A percentile compares a stretch with the other conserved stretches of the same genome.
Conservation (phyloP, 2,113 vertebrate species). For the Amblyornis subalaris region DNA sequence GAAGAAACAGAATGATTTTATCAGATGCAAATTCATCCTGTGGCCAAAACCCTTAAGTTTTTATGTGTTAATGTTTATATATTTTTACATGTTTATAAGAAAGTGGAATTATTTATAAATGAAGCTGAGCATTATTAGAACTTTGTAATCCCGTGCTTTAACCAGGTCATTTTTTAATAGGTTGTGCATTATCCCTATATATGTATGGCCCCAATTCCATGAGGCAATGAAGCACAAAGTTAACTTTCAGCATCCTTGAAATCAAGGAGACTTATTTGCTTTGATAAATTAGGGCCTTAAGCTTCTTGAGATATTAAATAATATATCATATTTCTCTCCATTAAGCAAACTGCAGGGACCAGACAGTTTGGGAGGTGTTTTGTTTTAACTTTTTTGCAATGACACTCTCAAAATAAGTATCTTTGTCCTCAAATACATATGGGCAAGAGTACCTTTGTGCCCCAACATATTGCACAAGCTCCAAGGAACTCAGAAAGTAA, state of each 20-base stretch:
- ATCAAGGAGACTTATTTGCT: not conserved
- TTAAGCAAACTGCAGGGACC: not conserved
- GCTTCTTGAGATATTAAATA: not conserved
- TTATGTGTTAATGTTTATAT: not conserved
- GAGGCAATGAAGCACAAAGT: not conserved
- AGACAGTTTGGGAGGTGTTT: not conserved
- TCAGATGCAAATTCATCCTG: not conserved
- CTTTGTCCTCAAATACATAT: not conserved
- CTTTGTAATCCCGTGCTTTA: not conserved
- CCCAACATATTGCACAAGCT: not conserved
- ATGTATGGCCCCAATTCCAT: not conserved
- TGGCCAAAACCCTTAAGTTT: not conserved
- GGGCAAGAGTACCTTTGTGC: not conserved
- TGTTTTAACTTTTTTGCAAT: not conserved
- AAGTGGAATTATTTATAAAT: constrained; percentile 2
- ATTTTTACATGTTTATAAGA: not conserved
- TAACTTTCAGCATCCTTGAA: not conserved
- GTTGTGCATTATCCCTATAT: not conserved
- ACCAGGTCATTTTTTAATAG: not conserved
- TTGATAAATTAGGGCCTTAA: not conserved
- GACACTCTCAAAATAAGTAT: not conserved
- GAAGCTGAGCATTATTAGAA: not conserved
- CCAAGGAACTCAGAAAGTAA: not conserved
- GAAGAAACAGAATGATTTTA: not conserved
- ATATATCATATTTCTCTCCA: not conserved